Base-by-base conservation (phyloP, 2,888 invertebrate genomes). In the Drosophila austrosaltans region DNA sequence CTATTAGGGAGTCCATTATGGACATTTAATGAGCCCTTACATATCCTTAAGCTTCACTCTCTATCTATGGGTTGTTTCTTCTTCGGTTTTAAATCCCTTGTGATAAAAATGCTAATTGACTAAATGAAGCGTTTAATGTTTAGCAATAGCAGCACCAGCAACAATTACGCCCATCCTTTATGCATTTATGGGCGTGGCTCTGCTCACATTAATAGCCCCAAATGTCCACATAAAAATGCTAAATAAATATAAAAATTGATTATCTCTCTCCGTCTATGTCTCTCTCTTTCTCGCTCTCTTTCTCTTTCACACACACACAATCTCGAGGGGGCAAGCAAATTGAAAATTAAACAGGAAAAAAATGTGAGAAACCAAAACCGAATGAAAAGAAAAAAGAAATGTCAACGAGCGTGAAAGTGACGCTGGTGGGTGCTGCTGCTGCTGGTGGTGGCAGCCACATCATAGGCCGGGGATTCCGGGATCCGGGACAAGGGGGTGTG, bases 201-300 rank as follows among this genome's bases (percentile, higher is more conserved):
- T 8, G 5, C 20, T 16, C 30, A 48, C 57, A 57, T 64, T 56
- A 56, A 57, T 22, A 48, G 64, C 42, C 44, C 40, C 42, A 42
- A 30, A 54, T 53, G 44, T 62, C 30, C 71, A 32, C 66, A 79
- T 77, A 71, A 80, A 83, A 78, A 82, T 72, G 78, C 75, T 71
- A 77, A 88, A 83, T 75, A 79, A 75, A 86, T 81, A 86, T 86
- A 77, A 88, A 88, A 83, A 88, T 83, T 78, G 83, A 83, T 88
- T 83, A 62, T 62, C 62, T 62, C 16, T 39, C 28, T 12, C 28
- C 22, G 1, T 20, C 10, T 42, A 53, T 39, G 22, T 48, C 7
- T 22, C 53, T 12, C 7, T 59, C 44, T 48, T 7, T 22, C 40
- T 12, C 12, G 53, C 44, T 22, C n/a, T 22, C 25, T n/a, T n/a